Percentiles rank a stretch among this genome's conserved stretches.
Conservation (phyloP, 2,113 vertebrate species). For the Sorex fumeus region DNA sequence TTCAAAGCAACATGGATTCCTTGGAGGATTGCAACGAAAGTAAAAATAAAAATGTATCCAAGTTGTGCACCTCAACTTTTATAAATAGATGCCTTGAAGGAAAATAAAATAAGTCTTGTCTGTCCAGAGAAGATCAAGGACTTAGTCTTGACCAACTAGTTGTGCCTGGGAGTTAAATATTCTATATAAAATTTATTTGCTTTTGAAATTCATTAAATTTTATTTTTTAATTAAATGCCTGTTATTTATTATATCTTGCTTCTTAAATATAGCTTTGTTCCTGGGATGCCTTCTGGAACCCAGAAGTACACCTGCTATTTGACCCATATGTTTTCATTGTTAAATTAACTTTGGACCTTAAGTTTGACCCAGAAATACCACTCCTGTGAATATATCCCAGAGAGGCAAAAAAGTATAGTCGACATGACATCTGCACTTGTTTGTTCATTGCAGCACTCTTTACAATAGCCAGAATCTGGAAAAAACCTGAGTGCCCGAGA, state of each 20-base stretch:
- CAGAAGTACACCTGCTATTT: neutral
- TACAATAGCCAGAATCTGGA: no score
- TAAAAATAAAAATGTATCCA: neutral
- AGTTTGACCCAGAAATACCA: no score
- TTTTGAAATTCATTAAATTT: constrained; percentile 49
- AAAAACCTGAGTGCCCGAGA: no score
- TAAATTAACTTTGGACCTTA: neutral
- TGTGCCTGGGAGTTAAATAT: neutral
- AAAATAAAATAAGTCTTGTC: neutral
- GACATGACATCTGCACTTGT: no score
- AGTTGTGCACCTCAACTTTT: neutral
- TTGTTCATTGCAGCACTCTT: no score
- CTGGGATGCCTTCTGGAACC: neutral
- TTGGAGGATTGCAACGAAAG: neutral
- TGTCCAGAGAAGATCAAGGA: neutral
- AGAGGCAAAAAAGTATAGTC: no score
- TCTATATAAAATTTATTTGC: neutral
- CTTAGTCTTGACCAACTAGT: neutral
- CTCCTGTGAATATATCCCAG: no score
- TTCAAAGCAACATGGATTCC: neutral
- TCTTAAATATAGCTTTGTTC: neutral
- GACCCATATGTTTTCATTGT: neutral
- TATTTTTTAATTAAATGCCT: neutral
- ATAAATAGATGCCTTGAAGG: neutral
- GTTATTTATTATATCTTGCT: neutral